A percentile compares a stretch with the other conserved stretches of the same genome.
phyloP scores from a whole-genome alignment of 2,797 vertebrate genomes.

The Myotis daubentonii region DNA sequence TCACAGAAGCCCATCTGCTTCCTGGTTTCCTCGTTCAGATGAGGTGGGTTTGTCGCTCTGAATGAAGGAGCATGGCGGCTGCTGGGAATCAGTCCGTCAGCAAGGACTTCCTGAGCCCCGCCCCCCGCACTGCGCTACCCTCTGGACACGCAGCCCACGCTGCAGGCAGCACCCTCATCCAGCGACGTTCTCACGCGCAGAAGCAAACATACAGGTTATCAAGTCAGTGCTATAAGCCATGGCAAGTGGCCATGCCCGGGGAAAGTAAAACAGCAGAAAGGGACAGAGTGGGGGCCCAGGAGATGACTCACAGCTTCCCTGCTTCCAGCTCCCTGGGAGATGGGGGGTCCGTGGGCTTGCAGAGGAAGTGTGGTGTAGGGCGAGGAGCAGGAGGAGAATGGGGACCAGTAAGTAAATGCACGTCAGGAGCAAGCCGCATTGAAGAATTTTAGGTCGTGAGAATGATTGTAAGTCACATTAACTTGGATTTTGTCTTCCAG shows the following conservation, averaged over 20 bases:
- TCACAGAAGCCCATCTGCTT: not conserved
- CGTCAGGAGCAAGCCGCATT: not conserved
- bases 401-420: not conserved
- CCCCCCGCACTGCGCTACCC: fast-evolving
- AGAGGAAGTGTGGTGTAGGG: not conserved
- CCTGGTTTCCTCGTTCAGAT: not conserved
- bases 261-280: not conserved
- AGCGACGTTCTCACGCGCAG: not conserved
- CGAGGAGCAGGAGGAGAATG: not conserved
- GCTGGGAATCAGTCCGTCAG: not conserved
- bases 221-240: not conserved
- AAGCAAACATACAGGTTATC: not conserved
- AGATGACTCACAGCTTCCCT: not conserved
- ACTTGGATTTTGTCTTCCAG: not conserved
- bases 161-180: not conserved
- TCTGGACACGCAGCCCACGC: no score
- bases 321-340: not conserved
- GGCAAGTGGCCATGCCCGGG: not conserved
- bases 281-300: fast-evolving
- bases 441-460: not conserved
- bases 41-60: not conserved
- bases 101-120: not conserved
- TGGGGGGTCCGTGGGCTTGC: not conserved
- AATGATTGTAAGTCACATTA: not conserved
- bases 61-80: not conserved